These are phyloP conservation scores for Zaprionus obscuricornis DNA, from an alignment of 2,888 invertebrate species.

Conservation along the genomic window DNA sequence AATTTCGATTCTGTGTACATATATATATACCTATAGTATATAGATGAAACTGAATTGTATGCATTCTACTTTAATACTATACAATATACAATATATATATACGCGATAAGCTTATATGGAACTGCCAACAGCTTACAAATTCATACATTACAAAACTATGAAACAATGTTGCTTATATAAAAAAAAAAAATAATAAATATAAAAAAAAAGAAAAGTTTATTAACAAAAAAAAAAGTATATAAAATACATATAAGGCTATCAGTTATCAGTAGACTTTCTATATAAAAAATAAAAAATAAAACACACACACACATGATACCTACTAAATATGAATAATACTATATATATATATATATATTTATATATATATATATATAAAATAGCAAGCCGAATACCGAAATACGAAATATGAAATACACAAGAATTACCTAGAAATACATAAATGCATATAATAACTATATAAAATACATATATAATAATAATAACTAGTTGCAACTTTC, in stretches of 20 bases:
- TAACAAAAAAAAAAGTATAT: constrained; percentile 8
- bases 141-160: constrained; percentile 13
- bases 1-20: too few relatives aligned
- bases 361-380: too few relatives aligned
- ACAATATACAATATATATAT: too few relatives aligned
- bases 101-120: constrained; percentile 38
- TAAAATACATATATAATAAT: too few relatives aligned
- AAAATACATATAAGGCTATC: constrained; percentile 29
- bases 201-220: constrained; percentile 14
- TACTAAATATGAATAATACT: too few relatives aligned
- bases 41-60: constrained; percentile 42
- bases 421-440: too few relatives aligned
- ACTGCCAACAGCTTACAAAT: constrained; percentile 52
- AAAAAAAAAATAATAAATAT: constrained; percentile 1
- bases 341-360: too few relatives aligned
- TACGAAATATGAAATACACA: too few relatives aligned
- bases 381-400: constrained; percentile 30
- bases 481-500: too few relatives aligned
- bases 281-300: too few relatives aligned
- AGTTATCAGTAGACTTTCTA: constrained; percentile 41
- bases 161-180: constrained; percentile 33
- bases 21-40: too few relatives aligned
- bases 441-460: too few relatives aligned
- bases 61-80: constrained; percentile 35
- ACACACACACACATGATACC: constrained; percentile 50